phyloP scores from a whole-genome alignment of 2,797 vertebrate genomes.

The Meriones psammophilus region DNA sequence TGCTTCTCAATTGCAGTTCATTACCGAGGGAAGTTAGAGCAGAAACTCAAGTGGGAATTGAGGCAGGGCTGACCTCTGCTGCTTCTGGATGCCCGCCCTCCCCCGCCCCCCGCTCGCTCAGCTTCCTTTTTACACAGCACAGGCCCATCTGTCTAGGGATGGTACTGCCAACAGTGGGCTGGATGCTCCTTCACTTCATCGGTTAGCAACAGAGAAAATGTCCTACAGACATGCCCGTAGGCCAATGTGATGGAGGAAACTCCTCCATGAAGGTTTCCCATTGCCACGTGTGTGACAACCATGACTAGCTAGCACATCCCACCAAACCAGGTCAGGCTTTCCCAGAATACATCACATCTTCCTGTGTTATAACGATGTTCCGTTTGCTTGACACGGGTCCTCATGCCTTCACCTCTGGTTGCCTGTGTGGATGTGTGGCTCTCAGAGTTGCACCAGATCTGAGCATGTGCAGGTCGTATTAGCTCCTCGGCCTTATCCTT shows the following conservation, averaged over 20 bases:
- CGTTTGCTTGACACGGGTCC: not conserved
- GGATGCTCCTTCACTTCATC: not conserved
- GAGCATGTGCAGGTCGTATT: not conserved
- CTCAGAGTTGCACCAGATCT: not conserved
- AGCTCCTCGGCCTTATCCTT: not conserved
- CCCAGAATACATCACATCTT: not conserved
- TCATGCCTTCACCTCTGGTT: not conserved
- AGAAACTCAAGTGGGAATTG: not conserved
- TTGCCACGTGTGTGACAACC: not conserved
- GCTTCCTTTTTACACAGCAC: not conserved
- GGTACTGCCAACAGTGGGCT: not conserved
- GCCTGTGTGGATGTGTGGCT: too few species aligned
- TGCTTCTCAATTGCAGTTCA: not conserved
- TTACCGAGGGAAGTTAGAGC: not conserved
- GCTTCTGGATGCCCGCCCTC: not conserved
- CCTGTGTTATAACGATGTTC: not conserved
- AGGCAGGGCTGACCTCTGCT: too few species aligned
- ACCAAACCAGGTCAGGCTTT: too few species aligned
- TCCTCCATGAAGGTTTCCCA: not conserved
- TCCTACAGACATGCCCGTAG: not conserved
- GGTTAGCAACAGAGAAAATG: not conserved
- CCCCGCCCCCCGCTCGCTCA: not conserved
- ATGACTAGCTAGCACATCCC: not conserved
- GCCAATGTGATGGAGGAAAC: not conserved
- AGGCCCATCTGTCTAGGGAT: not conserved